phyloP scores from a whole-genome alignment of 2,797 vertebrate genomes.

The Poeciliopsis infans region DNA sequence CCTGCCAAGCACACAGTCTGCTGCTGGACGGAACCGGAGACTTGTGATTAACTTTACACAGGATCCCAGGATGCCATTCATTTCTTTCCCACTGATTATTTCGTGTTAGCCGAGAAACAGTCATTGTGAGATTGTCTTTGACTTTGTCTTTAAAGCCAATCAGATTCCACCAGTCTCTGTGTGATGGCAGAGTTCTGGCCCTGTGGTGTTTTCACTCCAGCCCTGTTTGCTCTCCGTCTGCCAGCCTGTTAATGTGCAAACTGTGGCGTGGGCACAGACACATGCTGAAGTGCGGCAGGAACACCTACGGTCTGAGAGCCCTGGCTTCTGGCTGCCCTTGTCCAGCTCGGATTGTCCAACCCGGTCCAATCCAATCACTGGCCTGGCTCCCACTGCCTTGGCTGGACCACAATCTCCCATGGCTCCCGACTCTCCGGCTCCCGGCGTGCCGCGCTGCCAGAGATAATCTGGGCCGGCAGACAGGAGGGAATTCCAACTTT shows the following conservation, averaged over 20 bases:
- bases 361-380: constrained; percentile 49
- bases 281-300: constrained; percentile 14
- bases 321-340: constrained; percentile 39
- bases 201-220: neutral
- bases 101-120: neutral
- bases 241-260: constrained; percentile 11
- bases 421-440: constrained; percentile 40
- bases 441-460: constrained; percentile 66
- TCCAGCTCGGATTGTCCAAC: constrained; percentile 37
- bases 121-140: neutral
- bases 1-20: neutral
- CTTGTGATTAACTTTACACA: neutral
- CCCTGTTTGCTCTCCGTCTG: neutral
- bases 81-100: neutral
- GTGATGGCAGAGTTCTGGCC: neutral
- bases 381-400: constrained; percentile 54
- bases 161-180: neutral
- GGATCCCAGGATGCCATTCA: neutral
- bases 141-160: neutral
- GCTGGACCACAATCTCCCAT: constrained; percentile 52
- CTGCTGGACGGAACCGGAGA: neutral
- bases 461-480: constrained; percentile 80
- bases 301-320: constrained; percentile 1
- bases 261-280: neutral
- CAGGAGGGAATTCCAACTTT: constrained; percentile 78